Percentiles rank a stretch among this genome's conserved stretches.
Conservation (phyloP, 2,888 invertebrate species). For the Acanthosepion lycidas region DNA sequence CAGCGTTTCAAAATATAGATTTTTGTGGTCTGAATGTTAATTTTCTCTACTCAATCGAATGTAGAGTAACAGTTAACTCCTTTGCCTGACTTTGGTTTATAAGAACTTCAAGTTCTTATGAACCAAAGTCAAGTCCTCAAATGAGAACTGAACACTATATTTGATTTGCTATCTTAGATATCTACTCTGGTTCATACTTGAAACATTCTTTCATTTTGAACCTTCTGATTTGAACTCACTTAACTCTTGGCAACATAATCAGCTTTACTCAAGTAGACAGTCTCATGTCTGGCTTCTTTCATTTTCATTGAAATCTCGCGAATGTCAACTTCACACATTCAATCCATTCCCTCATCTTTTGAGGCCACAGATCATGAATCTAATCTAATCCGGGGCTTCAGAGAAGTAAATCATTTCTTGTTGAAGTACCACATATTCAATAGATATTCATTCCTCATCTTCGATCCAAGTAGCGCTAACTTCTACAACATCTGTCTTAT, state of each 20-base stretch:
- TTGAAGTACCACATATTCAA: background rate
- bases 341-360: background rate
- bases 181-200: background rate
- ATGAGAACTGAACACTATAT: background rate
- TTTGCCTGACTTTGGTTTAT: no score
- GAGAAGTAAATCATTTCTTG: background rate
- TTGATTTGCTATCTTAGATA: conserved; percentile 33
- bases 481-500: background rate
- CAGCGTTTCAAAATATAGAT: background rate
- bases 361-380: background rate
- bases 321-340: background rate
- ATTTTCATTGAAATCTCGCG: background rate
- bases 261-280: background rate
- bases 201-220: background rate
- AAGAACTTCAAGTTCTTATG: no score
- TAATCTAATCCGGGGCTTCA: background rate
- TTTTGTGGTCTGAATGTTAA: background rate
- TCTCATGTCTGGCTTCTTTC: background rate
- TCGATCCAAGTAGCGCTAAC: background rate
- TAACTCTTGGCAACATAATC: conserved; percentile 11
- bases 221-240: background rate
- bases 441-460: background rate
- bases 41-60: background rate
- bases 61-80: background rate
- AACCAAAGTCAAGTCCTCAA: background rate